Percentiles rank a stretch among this genome's conserved stretches.
phyloP scores from a whole-genome alignment of 2,888 invertebrate species.

The Baronia brevicornis region DNA sequence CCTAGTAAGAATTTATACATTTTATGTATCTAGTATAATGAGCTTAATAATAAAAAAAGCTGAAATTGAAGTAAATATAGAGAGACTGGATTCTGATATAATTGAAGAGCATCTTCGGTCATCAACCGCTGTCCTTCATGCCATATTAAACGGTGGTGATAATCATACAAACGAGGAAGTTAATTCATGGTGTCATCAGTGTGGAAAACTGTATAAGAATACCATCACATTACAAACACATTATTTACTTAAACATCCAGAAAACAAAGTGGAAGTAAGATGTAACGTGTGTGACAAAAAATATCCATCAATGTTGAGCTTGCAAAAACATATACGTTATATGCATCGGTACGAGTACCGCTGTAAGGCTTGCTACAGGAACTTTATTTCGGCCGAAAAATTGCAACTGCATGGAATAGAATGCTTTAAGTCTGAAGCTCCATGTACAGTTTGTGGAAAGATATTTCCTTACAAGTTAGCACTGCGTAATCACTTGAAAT shows the following conservation, averaged over 20 bases:
- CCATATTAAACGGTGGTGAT: slow-evolving; percentile 30
- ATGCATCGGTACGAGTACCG: slow-evolving; percentile 43
- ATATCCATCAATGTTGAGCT: slow-evolving; percentile 46
- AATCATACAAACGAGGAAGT: slow-evolving; percentile 17
- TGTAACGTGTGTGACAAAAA: slow-evolving; percentile 44
- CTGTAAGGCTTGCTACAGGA: slow-evolving; percentile 44
- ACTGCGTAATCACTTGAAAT: slow-evolving; percentile 43
- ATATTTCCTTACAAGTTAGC: slow-evolving; percentile 37
- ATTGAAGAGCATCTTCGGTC: slow-evolving; percentile 40
- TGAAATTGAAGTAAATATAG: slow-evolving; percentile 33
- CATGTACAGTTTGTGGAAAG: slow-evolving; percentile 40
- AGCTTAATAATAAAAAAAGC: slow-evolving; percentile 16
- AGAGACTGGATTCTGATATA: slow-evolving; percentile 31
- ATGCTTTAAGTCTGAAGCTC: slow-evolving; percentile 34
- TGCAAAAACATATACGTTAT: slow-evolving; percentile 48
- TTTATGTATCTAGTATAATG: too few relatives aligned
- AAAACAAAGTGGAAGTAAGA: slow-evolving; percentile 27
- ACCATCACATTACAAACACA: slow-evolving; percentile 41
- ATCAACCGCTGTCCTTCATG: slow-evolving; percentile 38
- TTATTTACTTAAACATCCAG: slow-evolving; percentile 43
- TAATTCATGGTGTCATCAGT: slow-evolving; percentile 55
- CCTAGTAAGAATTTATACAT: too few relatives aligned
- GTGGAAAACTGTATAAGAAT: slow-evolving; percentile 51
- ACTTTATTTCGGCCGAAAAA: slow-evolving; percentile 30
- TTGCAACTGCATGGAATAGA: slow-evolving; percentile 29